A percentile compares a stretch with the other conserved stretches of the same genome.
Conservation (phyloP, 2,113 vertebrate species). For the Leucopsar rothschildi region DNA sequence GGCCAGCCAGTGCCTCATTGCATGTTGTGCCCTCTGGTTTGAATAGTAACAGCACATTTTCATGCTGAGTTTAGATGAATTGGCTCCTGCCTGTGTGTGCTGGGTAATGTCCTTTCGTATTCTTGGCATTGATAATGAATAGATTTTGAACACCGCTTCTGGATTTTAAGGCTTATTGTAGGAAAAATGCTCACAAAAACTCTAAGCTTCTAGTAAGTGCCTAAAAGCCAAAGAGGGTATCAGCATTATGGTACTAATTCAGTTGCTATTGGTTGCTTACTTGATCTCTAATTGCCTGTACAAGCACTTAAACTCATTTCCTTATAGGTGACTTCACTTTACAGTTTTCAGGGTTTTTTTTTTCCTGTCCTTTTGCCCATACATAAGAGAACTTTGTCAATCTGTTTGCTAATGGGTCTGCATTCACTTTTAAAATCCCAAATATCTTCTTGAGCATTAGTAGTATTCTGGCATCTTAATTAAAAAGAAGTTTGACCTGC, state of each 20-base stretch:
- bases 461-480: background rate
- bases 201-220: constrained; percentile 39
- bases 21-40: constrained; percentile 55
- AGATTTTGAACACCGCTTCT: constrained; percentile 52
- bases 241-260: constrained; percentile 2
- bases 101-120: constrained; percentile 58
- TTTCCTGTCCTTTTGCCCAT: background rate
- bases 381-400: background rate
- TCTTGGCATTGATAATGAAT: constrained; percentile 54
- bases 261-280: background rate
- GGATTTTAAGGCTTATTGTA: constrained; percentile 48
- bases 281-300: constrained; percentile 6
- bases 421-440: background rate
- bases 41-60: constrained; percentile 58
- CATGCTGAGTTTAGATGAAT: constrained; percentile 63
- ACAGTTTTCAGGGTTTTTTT: background rate
- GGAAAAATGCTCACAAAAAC: constrained; percentile 21
- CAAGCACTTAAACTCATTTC: background rate
- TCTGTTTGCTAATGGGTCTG: background rate
- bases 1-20: constrained; percentile 19
- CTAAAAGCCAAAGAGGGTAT: constrained; percentile 21
- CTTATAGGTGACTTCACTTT: background rate
- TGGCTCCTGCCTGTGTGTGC: constrained; percentile 55
- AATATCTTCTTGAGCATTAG: background rate
- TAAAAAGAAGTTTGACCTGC: background rate